These are phyloP conservation scores for Hiodon alosoides DNA, from an alignment of 2,113 vertebrate species.

Conservation along the genomic window DNA sequence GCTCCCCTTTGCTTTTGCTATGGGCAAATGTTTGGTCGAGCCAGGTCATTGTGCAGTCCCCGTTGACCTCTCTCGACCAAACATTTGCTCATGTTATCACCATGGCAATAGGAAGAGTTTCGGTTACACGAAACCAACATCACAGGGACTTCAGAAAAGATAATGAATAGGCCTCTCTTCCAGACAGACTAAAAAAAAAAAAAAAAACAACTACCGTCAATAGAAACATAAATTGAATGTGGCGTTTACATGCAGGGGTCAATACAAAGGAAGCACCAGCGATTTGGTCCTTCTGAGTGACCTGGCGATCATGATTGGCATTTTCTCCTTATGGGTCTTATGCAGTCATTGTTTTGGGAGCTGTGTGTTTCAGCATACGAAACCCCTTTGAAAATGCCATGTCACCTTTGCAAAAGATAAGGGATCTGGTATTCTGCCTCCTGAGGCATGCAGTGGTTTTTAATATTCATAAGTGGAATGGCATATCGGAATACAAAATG, in stretches of 20 bases:
- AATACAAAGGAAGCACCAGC: background rate
- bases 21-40: background rate
- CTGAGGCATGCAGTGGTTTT: slow-evolving; percentile 19
- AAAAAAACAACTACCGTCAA: background rate
- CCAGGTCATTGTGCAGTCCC: background rate
- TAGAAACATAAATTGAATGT: background rate
- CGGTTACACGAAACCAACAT: background rate
- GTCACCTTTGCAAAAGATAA: slow-evolving; percentile 18
- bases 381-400: background rate
- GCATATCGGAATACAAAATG: slow-evolving; percentile 30
- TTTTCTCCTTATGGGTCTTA: background rate
- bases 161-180: background rate
- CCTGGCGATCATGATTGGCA: background rate
- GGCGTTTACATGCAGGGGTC: background rate
- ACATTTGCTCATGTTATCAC: background rate
- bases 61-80: background rate
- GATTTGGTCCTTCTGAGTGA: background rate
- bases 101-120: background rate
- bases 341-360: background rate
- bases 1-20: background rate
- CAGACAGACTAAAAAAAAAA: background rate
- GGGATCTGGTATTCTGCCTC: slow-evolving; percentile 16
- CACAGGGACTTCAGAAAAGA: background rate
- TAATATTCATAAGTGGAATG: slow-evolving; percentile 39
- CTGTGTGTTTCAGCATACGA: background rate